Base-by-base conservation (phyloP, 1,140 invertebrate species). In the Lucilia cuprina region DNA sequence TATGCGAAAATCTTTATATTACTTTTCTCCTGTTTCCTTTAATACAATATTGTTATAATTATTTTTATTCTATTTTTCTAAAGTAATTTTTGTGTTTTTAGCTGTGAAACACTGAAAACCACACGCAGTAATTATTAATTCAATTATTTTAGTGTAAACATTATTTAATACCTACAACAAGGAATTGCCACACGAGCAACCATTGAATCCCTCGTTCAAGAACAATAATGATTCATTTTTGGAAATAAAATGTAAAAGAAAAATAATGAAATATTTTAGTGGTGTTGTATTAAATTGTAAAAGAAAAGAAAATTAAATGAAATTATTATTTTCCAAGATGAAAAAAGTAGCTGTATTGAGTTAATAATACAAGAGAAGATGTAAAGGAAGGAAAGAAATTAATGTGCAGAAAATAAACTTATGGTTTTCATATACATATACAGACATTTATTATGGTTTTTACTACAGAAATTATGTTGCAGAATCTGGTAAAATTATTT, bases 111-210 rank as follows among this genome's bases (percentile, higher is more conserved):
- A 87, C 90, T 90, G 89, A 89, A 90, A 90, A 90, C 89, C 89
- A 90, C 89, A 90, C 89, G 89, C 89, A 90, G 89, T 88, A 90
- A 90, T 90, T 90, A 90, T 90, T 90, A 90, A 90, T 90, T 90
- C 89, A 90, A 90, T 90, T 90, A 90, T 89, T 89, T 88, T 87
- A 88, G 89, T 87, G 78, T 47, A 77, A 84, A 84, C 65, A 84
- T 50, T 55, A 84, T 70, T 86, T 87, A 90, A 88, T 47, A 21
- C 19, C 60, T 70, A 19, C 17, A 9, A 70, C 60, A 19, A 19
- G 60, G 8, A 21, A 19, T 19, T 21, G 19, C 8, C 19, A 70
- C 8, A 70, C n/a, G 60, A 70, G 60, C 60, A 70, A 3, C 19
- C 17, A 41, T 41, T 5, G 7, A 41, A 2, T 41, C 5, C 5